Percentiles rank a stretch among this genome's conserved stretches.
Conservation (phyloP, 2,113 vertebrate species). For the Dicerorhinus sumatrensis region DNA sequence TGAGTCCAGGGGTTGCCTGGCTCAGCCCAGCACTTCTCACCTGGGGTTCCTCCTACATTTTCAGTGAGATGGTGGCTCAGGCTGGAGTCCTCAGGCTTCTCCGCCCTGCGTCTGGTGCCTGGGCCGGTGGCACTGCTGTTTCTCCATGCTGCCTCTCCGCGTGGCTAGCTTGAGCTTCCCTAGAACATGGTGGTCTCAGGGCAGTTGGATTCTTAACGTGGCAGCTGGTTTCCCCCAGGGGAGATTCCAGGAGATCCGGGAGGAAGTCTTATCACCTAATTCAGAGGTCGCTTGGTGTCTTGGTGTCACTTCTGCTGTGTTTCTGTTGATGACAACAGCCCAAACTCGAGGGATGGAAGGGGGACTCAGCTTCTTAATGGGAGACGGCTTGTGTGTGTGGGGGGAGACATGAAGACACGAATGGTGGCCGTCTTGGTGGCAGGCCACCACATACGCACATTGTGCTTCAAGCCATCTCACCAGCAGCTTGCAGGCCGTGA, state of each 20-base stretch:
- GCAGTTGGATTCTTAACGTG: too few relatives aligned
- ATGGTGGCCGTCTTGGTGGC: background rate
- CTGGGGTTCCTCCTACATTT: background rate
- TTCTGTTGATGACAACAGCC: background rate
- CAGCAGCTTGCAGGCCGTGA: background rate
- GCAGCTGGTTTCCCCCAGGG: background rate
- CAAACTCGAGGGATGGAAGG: background rate
- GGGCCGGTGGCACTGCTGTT: too few relatives aligned
- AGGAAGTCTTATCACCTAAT: background rate
- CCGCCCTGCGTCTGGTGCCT: fast-evolving
- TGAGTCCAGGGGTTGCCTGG: fast-evolving
- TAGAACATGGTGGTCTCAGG: fast-evolving
- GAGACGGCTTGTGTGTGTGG: background rate
- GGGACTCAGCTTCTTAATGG: fast-evolving
- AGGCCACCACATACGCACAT: fast-evolving
- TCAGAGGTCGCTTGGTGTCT: fast-evolving
- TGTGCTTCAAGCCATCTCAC: fast-evolving
- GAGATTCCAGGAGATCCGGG: too few relatives aligned
- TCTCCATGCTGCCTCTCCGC: fast-evolving
- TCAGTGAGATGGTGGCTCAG: too few relatives aligned
- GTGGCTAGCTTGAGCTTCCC: background rate
- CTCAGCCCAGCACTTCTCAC: background rate
- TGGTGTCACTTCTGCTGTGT: background rate
- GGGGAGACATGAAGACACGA: too few relatives aligned
- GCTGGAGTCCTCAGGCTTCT: background rate